Evolutionary conservation across 2,113 vertebrate genomes (phyloP).

Genomic region (Boulengeromyrus knoepffleri): DNA sequence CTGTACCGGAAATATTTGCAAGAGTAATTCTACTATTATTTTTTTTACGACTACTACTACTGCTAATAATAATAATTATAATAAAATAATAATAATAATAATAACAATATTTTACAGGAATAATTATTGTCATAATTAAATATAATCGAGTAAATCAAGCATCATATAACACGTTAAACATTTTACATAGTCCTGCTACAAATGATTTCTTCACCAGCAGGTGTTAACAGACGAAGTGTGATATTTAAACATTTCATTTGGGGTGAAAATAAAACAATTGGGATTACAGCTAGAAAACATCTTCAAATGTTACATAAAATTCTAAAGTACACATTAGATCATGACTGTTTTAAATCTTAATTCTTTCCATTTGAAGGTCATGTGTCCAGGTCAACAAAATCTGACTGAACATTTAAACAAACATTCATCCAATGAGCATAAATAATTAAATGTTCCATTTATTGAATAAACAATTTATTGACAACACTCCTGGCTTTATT

Average conservation of each 20-base stretch:
- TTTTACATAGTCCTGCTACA: conserved; percentile 8
- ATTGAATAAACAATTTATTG: neutral
- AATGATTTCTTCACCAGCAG: conserved; percentile 12
- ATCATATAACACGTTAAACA: neutral
- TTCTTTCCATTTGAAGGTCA: neutral
- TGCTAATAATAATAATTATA: neutral
- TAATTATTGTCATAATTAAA: neutral
- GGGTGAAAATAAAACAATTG: conserved; percentile 10
- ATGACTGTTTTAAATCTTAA: neutral
- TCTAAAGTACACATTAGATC: neutral
- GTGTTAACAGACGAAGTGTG: conserved; percentile 16
- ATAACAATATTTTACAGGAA: neutral
- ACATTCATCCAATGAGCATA: neutral
- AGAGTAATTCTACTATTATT: neutral
- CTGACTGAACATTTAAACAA: neutral
- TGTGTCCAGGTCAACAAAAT: neutral
- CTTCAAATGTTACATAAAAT: neutral
- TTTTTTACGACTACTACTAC: neutral
- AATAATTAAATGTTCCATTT: neutral
- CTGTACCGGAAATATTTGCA: neutral
- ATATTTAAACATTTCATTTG: neutral
- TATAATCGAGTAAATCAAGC: neutral
- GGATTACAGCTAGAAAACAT: neutral
- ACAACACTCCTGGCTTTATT: neutral
- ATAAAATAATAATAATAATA: neutral